phyloP scores from a whole-genome alignment of 1,140 invertebrate species.

The Piezodorus guildinii region DNA sequence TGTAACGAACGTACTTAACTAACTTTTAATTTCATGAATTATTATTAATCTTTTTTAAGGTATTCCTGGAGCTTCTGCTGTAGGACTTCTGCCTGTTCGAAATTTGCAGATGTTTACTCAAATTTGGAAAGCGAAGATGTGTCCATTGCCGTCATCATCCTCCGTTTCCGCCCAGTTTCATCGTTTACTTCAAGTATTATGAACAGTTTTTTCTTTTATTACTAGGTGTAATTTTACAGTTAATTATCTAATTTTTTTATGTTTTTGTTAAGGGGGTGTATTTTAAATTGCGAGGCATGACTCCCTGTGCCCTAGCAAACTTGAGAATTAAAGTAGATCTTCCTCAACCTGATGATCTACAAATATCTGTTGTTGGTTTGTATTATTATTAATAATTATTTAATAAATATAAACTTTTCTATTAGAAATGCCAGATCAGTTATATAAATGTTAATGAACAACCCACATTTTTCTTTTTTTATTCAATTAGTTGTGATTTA shows the following conservation, averaged over 20 bases:
- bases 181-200: conserved; percentile 47
- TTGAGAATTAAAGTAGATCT: conserved; percentile 66
- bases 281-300: conserved; percentile 72
- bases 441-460: no score
- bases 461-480: no score
- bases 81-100: conserved; percentile 35
- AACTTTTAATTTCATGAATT: background rate
- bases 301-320: conserved; percentile 69
- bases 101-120: conserved; percentile 83
- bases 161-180: conserved; percentile 49
- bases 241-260: background rate
- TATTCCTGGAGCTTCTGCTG: conserved; percentile 8
- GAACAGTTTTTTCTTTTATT: no score
- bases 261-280: conserved; percentile 51
- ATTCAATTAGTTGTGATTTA: no score
- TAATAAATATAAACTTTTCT: no score
- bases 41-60: conserved; percentile 14
- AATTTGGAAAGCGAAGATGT: conserved; percentile 60
- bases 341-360: conserved; percentile 81
- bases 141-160: conserved; percentile 36
- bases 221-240: background rate
- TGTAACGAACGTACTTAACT: no score
- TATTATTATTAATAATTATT: background rate
- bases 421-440: no score
- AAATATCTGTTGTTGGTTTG: conserved; percentile 59